Percentiles rank a stretch among this genome's conserved stretches.
Conservation (phyloP, 2,113 vertebrate genomes). For the Oxyura jamaicensis region DNA sequence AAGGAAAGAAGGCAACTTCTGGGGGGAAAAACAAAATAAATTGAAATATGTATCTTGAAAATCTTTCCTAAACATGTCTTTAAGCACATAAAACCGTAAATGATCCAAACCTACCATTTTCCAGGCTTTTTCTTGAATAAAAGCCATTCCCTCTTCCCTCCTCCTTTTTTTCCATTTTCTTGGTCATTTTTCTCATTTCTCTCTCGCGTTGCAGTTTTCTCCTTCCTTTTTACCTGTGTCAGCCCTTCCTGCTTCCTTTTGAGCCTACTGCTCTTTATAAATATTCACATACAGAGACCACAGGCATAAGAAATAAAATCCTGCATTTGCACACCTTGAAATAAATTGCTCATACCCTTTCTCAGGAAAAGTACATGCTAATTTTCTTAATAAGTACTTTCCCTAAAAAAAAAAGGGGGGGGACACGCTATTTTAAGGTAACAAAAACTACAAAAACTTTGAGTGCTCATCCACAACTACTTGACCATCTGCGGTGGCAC, state of each 20-base stretch:
- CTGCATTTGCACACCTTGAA: background rate
- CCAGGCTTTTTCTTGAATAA: background rate
- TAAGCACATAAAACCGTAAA: background rate
- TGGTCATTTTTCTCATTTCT: background rate
- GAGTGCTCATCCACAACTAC: background rate
- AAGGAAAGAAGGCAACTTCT: background rate
- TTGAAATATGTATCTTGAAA: background rate
- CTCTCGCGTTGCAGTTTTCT: background rate
- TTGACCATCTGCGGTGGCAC: background rate
- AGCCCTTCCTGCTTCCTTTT: background rate
- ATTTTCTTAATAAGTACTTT: background rate
- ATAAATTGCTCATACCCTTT: background rate
- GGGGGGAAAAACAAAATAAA: background rate
- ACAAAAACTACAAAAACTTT: background rate
- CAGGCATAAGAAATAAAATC: background rate
- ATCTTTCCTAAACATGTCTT: background rate
- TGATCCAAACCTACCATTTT: background rate
- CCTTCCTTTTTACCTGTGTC: background rate
- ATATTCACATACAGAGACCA: background rate
- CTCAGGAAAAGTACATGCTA: background rate
- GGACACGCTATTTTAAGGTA: background rate
- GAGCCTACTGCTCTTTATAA: background rate
- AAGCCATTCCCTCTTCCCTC: background rate
- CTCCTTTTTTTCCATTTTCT: background rate
- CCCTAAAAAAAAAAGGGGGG: background rate